Evolutionary conservation across 2,113 vertebrate species (phyloP), one percentile per base, ranked within the genome.

Genomic region (Semnopithecus entellus): DNA sequence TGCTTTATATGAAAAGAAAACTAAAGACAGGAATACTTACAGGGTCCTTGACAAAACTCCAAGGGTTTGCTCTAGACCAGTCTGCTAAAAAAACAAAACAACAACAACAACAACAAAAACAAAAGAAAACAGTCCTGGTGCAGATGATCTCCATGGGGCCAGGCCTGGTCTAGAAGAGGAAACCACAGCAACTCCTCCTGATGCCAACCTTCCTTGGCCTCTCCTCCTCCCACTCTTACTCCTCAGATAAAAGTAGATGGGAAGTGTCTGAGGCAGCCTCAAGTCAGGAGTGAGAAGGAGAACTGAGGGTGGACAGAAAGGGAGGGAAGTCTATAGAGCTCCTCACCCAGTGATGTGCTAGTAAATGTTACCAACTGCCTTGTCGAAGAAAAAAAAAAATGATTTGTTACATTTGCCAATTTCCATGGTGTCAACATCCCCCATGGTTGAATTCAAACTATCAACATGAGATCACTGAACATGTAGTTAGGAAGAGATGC

Each of bases 1-100:
- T 66, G 30, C 32, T 95, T 84, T 73, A 40, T 25, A 76, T 59
- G 75, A 90, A 95, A 83, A 90, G 93, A 86, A 83, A 76, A 75
- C 10, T 83, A 25, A 84, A 95, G 38, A 40, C 70, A 93, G 73
- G 64, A 78, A 75, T 59, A 20, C 76, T 64, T 38, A 76, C n/a
- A 79, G 66, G 59, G 72, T 35, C 70, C n/a, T 73, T 78, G 68
- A 40, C 35, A 64, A 92, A 84, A 90, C 88, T 61, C 93, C 90
- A 45, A 76, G 43, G 30, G 59, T 88, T 83, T 78, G 43, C 40
- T 83, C 91, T 82, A 88, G 52, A 48, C 64, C 55, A 75, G 22
- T 3, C 38, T 76, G 40, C 59, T 88, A 43, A 14, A 61, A 64
- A 64, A 52, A 64, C 27, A 64, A 64, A 64, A 64, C 61, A 64